Evolutionary conservation across 2,888 invertebrate species (phyloP).

Genomic region (Calliopum simillimum): DNA sequence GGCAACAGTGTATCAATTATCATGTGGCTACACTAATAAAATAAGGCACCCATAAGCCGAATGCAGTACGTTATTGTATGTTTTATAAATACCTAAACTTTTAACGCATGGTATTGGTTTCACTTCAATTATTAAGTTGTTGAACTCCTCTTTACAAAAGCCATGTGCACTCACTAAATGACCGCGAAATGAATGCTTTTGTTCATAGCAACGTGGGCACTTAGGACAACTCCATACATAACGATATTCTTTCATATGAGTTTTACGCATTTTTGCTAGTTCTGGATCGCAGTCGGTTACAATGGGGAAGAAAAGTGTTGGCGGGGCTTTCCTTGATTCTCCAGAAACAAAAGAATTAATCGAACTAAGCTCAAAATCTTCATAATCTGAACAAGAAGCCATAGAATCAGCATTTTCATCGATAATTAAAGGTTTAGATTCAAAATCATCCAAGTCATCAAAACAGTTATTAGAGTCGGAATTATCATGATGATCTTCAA

Average conservation of each 20-base stretch:
- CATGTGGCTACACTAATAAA: too few relatives aligned
- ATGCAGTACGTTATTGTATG: too few relatives aligned
- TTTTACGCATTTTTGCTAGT: constrained; percentile 4
- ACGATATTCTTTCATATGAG: constrained; percentile 11
- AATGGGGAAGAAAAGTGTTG: constrained; percentile 17
- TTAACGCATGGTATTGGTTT: constrained; percentile 42
- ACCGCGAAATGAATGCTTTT: constrained; percentile 33
- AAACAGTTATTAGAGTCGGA: background rate
- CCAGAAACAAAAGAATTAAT: too few relatives aligned
- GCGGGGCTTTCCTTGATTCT: background rate
- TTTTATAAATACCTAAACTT: constrained; percentile 17
- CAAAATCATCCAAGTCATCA: constrained; percentile 1
- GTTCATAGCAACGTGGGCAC: constrained; percentile 28
- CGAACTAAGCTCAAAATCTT: too few relatives aligned
- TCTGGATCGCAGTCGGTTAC: constrained; percentile 21
- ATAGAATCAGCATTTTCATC: constrained; percentile 8
- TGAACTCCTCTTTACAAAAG: constrained; percentile 24
- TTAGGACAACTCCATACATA: constrained; percentile 29
- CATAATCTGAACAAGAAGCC: too few relatives aligned
- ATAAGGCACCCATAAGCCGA: too few relatives aligned
- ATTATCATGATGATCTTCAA: background rate
- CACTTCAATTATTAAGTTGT: constrained; percentile 20
- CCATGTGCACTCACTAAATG: constrained; percentile 32
- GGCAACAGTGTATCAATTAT: too few relatives aligned
- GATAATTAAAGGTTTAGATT: constrained; percentile 16